Conservation (phyloP, 2,113 vertebrate genomes). For the Glaucomys volans region DNA sequence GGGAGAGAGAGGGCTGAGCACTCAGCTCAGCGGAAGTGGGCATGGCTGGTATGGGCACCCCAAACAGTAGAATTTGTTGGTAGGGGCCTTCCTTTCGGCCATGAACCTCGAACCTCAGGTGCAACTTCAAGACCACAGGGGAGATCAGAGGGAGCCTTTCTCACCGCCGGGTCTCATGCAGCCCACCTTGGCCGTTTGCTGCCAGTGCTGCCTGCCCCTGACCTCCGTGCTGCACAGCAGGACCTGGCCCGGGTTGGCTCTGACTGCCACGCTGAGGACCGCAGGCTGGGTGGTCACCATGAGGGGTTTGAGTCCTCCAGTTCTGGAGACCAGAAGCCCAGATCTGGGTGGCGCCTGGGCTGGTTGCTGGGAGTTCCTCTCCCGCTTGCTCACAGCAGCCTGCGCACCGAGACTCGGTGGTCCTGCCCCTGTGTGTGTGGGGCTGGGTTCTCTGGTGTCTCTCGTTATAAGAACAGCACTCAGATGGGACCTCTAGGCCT, state of each 20-base stretch:
- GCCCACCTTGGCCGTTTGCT: no score
- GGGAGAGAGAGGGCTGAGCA: no score
- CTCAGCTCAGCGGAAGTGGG: fast-evolving
- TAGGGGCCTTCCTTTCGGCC: neutral
- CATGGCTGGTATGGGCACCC: neutral
- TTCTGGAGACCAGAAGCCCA: neutral
- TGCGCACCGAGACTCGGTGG: neutral
- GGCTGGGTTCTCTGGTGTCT: no score
- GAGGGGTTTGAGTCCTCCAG: neutral
- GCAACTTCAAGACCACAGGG: neutral
- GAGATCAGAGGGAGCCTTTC: no score
- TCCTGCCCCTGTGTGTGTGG: neutral
- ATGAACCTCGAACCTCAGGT: no score
- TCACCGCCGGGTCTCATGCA: no score
- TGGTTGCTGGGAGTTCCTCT: no score
- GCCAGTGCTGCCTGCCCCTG: no score
- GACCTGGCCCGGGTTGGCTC: no score
- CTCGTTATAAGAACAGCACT: neutral
- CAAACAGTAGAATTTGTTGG: neutral
- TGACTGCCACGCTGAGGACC: no score
- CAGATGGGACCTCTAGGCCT: neutral
- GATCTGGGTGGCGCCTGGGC: neutral
- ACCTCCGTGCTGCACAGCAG: neutral
- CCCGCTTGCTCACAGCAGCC: no score
- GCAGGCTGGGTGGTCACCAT: no score